A percentile compares a stretch with the other conserved stretches of the same genome.
Evolutionary conservation across 2,113 vertebrate species (phyloP).

Genomic region (Phyllostomus discolor): DNA sequence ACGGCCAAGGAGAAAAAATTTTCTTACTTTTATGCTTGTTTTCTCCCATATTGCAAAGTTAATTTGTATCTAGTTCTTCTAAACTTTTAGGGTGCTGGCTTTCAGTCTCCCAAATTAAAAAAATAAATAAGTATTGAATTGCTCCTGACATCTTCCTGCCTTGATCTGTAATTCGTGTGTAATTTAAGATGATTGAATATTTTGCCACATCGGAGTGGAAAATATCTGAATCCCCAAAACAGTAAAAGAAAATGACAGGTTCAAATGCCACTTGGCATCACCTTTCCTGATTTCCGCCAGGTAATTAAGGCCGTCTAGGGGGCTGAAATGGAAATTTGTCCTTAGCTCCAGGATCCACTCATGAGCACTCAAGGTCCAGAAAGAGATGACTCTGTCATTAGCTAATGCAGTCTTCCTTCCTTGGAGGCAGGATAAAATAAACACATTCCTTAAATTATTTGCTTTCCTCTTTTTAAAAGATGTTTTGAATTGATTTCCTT

Average conservation of each 20-base stretch:
- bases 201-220: slow-evolving; percentile 62
- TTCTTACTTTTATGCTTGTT: background rate
- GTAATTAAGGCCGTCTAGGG: slow-evolving; percentile 50
- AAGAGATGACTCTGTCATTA: background rate
- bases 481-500: background rate
- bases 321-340: slow-evolving; percentile 31
- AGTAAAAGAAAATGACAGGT: slow-evolving; percentile 54
- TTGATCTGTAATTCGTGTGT: slow-evolving; percentile 59
- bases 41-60: background rate
- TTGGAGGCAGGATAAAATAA: slow-evolving; percentile 29
- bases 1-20: background rate
- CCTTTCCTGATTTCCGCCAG: background rate
- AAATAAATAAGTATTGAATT: slow-evolving; percentile 29
- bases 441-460: background rate
- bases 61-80: slow-evolving; percentile 5
- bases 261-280: slow-evolving; percentile 39
- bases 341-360: slow-evolving; percentile 10
- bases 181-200: slow-evolving; percentile 72
- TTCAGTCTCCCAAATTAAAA: slow-evolving; percentile 15
- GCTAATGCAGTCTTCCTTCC: background rate
- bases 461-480: background rate
- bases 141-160: slow-evolving; percentile 30
- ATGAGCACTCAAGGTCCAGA: background rate
- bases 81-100: slow-evolving; percentile 37
- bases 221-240: slow-evolving; percentile 37